These are phyloP conservation scores for Orchesella cincta DNA, from an alignment of 1,140 invertebrate species.

Conservation along the genomic window DNA sequence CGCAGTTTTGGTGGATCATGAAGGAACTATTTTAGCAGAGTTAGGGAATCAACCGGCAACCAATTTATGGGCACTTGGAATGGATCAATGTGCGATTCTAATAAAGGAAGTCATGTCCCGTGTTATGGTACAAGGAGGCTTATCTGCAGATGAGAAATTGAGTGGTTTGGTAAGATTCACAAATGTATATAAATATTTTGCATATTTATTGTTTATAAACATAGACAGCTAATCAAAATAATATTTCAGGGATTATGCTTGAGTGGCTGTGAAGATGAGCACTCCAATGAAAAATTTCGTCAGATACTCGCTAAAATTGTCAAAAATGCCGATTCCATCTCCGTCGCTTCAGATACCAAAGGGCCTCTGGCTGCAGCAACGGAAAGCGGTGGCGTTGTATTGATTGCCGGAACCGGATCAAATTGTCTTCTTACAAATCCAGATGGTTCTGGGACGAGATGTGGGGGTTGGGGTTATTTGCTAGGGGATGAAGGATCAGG, in stretches of 20 bases:
- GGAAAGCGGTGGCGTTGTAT: conserved; percentile 76
- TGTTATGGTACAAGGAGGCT: conserved; percentile 67
- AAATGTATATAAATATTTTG: neutral
- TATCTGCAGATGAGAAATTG: conserved; percentile 64
- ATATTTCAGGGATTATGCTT: conserved; percentile 72
- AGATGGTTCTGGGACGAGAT: conserved; percentile 73
- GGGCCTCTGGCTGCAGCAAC: conserved; percentile 78
- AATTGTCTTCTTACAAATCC: conserved; percentile 85
- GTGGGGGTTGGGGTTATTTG: conserved; percentile 94
- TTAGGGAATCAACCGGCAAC: conserved; percentile 69
- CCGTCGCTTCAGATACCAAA: conserved; percentile 78
- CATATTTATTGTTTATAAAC: neutral
- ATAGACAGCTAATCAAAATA: conserved; percentile 35
- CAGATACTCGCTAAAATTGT: conserved; percentile 50
- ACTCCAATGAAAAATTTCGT: conserved; percentile 71
- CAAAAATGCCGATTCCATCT: conserved; percentile 63
- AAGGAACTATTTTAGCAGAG: conserved; percentile 67
- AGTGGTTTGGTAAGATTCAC: conserved; percentile 66
- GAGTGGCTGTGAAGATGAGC: conserved; percentile 84
- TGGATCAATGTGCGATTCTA: conserved; percentile 71
- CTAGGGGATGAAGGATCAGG: conserved; percentile 90
- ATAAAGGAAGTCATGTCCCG: conserved; percentile 72
- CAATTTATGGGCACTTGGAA: conserved; percentile 78
- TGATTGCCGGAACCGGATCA: conserved; percentile 94
- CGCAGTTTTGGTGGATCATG: conserved; percentile 71